Base-by-base conservation (phyloP, 2,888 invertebrate species). In the Linnaemya vulpina region DNA sequence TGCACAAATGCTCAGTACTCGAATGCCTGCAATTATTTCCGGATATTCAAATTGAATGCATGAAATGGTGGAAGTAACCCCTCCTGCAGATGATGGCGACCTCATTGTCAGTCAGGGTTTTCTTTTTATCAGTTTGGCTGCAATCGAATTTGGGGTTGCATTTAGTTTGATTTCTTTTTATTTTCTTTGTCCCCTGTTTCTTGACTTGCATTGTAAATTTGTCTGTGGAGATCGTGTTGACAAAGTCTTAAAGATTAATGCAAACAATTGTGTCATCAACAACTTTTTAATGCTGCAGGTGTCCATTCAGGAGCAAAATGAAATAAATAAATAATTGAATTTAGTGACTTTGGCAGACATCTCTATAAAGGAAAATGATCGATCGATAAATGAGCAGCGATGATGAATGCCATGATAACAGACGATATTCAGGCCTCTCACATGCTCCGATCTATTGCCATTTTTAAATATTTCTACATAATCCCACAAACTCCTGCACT, bases 211-310 rank as follows among this genome's bases (percentile, higher is more conserved):
- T 75, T 46, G 70, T 60, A 25, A 55, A 76, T 51, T 84, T 85
- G 82, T 85, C 85, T 62, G 40, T 3, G 13, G 3, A 71, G 86
- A 87, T 87, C 86, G 86, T 84, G 87, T 86, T 87, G 87, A 87
- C 87, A 86, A 87, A 87, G 83, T 86, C 83, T 82, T 82, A 40
- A 84, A 83, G 86, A 87, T 87, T 87, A 87, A 84, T 86, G 51
- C 86, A 53, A 71, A 68, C 77, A 77, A 84, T 68, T 77, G 70
- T 76, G 73, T 83, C 68, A 55, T 83, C 86, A 58, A 83, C 86
- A 86, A 77, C 74, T 63, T 86, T 68, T 67, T 13, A 46, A 22
- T 51, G 38, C 51, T 49, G 79, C 83, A 76, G 82, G 86, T 83
- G 80, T 77, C 80, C 83, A 75, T 46, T 78, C 70, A 58, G 46